These are phyloP conservation scores for Notodonta dromedarius DNA, from an alignment of 2,888 invertebrate genomes.

Conservation along the genomic window DNA sequence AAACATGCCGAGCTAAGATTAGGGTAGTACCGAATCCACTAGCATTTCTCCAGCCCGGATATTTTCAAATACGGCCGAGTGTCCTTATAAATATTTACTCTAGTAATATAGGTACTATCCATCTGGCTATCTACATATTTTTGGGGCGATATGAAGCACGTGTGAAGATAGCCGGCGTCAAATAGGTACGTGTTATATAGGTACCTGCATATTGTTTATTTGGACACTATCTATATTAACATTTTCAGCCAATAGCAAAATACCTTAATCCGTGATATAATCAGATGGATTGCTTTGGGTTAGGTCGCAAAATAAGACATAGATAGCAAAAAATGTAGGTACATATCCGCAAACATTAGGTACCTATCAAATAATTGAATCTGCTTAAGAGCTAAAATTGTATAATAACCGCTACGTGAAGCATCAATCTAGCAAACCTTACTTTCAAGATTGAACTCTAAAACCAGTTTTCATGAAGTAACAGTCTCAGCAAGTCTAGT, in stretches of 20 bases:
- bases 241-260: no score
- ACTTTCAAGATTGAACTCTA: conserved; percentile 7
- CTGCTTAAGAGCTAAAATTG: no score
- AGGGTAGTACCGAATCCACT: background rate
- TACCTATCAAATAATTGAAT: no score
- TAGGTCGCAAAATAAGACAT: no score
- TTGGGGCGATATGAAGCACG: conserved; percentile 23
- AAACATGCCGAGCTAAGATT: no score
- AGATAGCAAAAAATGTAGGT: no score
- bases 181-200: conserved; percentile 19
- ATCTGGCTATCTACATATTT: conserved; percentile 31
- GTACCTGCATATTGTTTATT: conserved; percentile 11
- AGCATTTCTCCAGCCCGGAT: background rate
- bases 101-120: conserved; percentile 14
- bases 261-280: no score
- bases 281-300: no score
- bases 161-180: conserved; percentile 19
- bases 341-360: no score
- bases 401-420: no score
- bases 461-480: conserved; percentile 39
- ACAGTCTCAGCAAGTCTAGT: conserved; percentile 37
- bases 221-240: background rate
- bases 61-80: conserved; percentile 31
- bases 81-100: conserved; percentile 34
- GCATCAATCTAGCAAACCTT: no score